Conservation (phyloP, 2,888 invertebrate species). For the Cheilosia grossa region DNA sequence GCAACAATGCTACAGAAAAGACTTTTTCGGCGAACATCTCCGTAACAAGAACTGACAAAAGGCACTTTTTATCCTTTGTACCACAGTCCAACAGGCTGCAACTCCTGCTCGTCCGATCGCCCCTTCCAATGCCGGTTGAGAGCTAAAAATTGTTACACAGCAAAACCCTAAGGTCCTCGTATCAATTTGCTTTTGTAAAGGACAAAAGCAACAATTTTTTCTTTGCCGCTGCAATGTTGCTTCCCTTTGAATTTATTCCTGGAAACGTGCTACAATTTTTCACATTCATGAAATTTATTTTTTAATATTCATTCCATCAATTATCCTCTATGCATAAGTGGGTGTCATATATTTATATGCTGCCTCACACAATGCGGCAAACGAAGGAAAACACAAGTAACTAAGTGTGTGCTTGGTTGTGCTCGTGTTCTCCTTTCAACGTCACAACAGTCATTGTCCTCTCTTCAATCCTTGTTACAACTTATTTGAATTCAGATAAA, state of each 20-base stretch:
- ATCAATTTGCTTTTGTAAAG: conserved; percentile 37
- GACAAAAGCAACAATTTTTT: conserved; percentile 50
- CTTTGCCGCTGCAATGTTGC: neutral
- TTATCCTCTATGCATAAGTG: conserved; percentile 63
- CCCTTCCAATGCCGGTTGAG: no score
- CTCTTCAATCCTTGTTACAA: conserved; percentile 59
- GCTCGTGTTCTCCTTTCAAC: conserved; percentile 22
- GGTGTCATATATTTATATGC: conserved; percentile 36
- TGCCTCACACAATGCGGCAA: conserved; percentile 4
- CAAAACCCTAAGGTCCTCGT: conserved; percentile 45
- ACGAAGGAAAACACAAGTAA: conserved; percentile 14
- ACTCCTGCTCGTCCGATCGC: neutral
- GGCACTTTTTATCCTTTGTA: conserved; percentile 21
- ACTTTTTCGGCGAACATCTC: conserved; percentile 23
- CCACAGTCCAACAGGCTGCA: conserved; percentile 6
- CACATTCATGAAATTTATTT: conserved; percentile 53
- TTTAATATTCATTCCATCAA: conserved; percentile 72
- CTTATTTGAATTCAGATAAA: conserved; percentile 63
- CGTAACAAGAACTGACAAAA: conserved; percentile 29
- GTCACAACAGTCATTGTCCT: conserved; percentile 65
- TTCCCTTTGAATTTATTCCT: conserved; percentile 42
- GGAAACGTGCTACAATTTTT: conserved; percentile 60
- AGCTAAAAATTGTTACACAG: conserved; percentile 34
- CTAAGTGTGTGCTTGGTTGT: neutral
- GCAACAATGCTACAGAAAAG: conserved; percentile 16